Conservation (phyloP, 2,113 vertebrate species). For the Conger conger region DNA sequence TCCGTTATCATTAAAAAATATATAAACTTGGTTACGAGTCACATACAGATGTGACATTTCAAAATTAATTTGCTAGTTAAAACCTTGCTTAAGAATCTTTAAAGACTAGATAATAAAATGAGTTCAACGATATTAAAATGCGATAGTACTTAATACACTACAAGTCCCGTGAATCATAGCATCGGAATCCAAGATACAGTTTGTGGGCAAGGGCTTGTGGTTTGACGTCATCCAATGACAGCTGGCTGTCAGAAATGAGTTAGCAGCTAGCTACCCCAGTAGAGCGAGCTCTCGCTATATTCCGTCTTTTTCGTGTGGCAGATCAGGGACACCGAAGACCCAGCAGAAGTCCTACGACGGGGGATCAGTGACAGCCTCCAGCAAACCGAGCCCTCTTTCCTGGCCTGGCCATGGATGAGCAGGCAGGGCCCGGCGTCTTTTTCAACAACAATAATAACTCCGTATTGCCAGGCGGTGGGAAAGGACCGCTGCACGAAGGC, state of each 20-base stretch:
- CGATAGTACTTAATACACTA: slow-evolving; percentile 5
- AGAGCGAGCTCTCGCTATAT: slow-evolving; percentile 39
- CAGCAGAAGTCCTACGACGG: slow-evolving; percentile 21
- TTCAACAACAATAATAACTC: slow-evolving; percentile 86
- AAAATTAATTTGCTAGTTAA: not conserved
- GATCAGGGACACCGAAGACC: slow-evolving; percentile 31
- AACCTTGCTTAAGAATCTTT: not conserved
- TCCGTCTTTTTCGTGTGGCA: slow-evolving; percentile 37
- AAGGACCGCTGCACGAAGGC: slow-evolving; percentile 72
- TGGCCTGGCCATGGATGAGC: slow-evolving; percentile 89
- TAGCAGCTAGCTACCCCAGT: slow-evolving; percentile 51
- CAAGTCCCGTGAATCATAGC: slow-evolving; percentile 25
- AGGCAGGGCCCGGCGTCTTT: slow-evolving; percentile 90
- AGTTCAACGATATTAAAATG: not conserved
- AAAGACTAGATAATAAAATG: not conserved
- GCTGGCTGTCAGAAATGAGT: slow-evolving; percentile 78
- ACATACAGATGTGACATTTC: too few species aligned
- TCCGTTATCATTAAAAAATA: too few species aligned
- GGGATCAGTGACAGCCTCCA: slow-evolving; percentile 39
- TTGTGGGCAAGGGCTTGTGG: slow-evolving; percentile 55
- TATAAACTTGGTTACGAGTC: too few species aligned
- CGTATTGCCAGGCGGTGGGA: slow-evolving; percentile 70
- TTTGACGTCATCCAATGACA: slow-evolving; percentile 70
- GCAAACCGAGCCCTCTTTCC: slow-evolving; percentile 53
- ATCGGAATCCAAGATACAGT: not conserved